Evolutionary conservation across 2,888 invertebrate species (phyloP), one percentile per base, ranked within the genome.

Genomic region (Drosophila koepferae): DNA sequence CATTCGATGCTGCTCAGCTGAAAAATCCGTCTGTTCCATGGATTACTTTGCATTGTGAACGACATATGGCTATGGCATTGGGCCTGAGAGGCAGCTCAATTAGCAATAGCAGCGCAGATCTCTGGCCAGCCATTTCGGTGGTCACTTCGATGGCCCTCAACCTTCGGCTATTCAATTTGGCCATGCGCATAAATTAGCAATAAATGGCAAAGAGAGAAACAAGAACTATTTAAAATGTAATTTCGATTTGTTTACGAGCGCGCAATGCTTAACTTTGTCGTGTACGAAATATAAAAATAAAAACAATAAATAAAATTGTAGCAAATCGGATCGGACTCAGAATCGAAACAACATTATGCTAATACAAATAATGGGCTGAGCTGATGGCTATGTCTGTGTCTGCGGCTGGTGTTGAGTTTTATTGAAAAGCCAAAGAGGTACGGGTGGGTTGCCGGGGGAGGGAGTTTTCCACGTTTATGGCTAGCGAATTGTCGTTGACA

Each of bases 161-260:
- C 63, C 58, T 53, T 63, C 53, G 54, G 28, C 43, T 16, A 77
- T 76, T 81, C 80, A 86, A 90, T 82, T 80, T 77, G 20, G 58
- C 66, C 70, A 86, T 80, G 87, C 81, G 86, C 92, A 92, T 92
- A 91, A 90, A 90, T 92, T 91, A 88, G 90, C 89, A 83, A 90
- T 92, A 88, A 91, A 91, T 82, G 74, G 5, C n/a, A 74, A 74
- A 14, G 51, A 44, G 46, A 44, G 38, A 72, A 79, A 78, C 71
- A 75, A 86, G 63, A 86, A 90, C 80, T 90, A 83, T 90, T 90
- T 90, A 86, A 90, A 90, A 80, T 90, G 83, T 88, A 89, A 86
- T 86, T 86, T 80, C 70, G 54, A 31, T 62, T 75, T 74, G 81
- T 81, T 81, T 81, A 81, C 82, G 80, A 80, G 69, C 71, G 69